Percentiles rank a stretch among this genome's conserved stretches.
phyloP scores from a whole-genome alignment of 2,888 invertebrate genomes.

The Conchocele bisecta region DNA sequence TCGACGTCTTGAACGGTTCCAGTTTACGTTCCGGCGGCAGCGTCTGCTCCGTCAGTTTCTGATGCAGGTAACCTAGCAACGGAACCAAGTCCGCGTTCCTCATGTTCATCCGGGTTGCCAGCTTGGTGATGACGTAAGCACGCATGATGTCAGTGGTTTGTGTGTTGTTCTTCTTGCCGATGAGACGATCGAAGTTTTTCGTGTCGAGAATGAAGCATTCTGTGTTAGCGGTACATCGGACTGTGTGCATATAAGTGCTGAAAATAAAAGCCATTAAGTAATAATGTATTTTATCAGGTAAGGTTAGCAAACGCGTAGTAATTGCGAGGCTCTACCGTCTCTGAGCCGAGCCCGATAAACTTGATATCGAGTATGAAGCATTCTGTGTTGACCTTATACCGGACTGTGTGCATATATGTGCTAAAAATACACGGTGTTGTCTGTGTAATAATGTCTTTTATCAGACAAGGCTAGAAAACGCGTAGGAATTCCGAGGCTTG shows the following conservation, averaged over 20 bases:
- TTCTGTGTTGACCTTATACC: slow-evolving; percentile 74
- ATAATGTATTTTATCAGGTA: too few species aligned
- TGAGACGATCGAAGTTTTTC: slow-evolving; percentile 79
- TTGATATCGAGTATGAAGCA: slow-evolving; percentile 79
- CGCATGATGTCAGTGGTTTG: slow-evolving; percentile 70
- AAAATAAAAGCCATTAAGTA: slow-evolving; percentile 52
- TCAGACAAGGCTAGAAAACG: too few species aligned
- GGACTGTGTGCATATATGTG: slow-evolving; percentile 78
- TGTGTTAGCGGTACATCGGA: slow-evolving; percentile 74
- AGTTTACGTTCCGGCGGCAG: slow-evolving; percentile 62
- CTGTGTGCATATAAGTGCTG: slow-evolving; percentile 77
- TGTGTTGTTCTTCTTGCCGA: slow-evolving; percentile 73
- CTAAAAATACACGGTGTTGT: slow-evolving; percentile 50
- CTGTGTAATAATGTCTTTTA: too few species aligned
- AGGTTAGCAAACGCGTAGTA: too few species aligned
- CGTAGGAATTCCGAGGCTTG: too few species aligned
- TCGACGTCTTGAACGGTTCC: slow-evolving; percentile 69
- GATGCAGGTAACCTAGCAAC: slow-evolving; percentile 71
- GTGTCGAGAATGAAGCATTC: slow-evolving; percentile 78
- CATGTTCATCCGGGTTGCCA: slow-evolving; percentile 67
- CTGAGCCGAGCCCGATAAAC: too few species aligned
- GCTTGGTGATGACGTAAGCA: slow-evolving; percentile 69
- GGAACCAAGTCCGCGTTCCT: slow-evolving; percentile 71
- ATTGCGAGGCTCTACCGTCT: too few species aligned
- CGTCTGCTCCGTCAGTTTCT: slow-evolving; percentile 70